Percentiles rank a stretch among this genome's conserved stretches.
Evolutionary conservation across 2,113 vertebrate genomes (phyloP).

Genomic region (Balaeniceps rex): DNA sequence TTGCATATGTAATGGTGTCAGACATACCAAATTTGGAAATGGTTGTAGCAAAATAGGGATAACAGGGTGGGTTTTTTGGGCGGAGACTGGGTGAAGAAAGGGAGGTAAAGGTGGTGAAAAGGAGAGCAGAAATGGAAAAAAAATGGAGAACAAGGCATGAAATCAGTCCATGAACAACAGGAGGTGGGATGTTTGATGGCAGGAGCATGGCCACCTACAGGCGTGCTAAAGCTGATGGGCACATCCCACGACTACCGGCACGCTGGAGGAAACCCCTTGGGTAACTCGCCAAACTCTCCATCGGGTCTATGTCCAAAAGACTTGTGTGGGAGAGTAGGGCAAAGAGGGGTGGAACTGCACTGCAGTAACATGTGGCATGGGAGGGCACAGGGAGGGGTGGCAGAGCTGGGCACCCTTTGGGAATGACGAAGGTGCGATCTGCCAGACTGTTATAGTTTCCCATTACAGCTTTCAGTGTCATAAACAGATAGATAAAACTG

Average conservation of each 20-base stretch:
- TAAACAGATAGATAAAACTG: background rate
- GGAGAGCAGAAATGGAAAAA: background rate
- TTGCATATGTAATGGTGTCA: background rate
- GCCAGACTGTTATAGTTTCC: background rate
- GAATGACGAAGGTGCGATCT: background rate
- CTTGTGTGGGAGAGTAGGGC: background rate
- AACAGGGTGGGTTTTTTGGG: background rate
- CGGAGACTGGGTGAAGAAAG: background rate
- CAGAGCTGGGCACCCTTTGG: background rate
- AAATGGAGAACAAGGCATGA: background rate
- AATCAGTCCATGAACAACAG: background rate
- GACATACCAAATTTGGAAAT: background rate
- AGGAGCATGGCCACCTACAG: background rate
- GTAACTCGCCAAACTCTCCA: background rate
- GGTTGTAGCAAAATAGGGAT: background rate
- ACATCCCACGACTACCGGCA: background rate
- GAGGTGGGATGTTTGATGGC: background rate
- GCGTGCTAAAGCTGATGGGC: background rate
- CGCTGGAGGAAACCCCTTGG: background rate
- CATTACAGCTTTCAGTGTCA: background rate
- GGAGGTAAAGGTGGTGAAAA: background rate
- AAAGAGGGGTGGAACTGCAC: background rate
- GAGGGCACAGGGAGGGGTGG: background rate
- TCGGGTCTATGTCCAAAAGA: background rate
- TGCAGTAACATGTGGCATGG: accelerated